Evolutionary conservation across 2,888 invertebrate genomes (phyloP).

Genomic region (Meiosimyza platycephala): DNA sequence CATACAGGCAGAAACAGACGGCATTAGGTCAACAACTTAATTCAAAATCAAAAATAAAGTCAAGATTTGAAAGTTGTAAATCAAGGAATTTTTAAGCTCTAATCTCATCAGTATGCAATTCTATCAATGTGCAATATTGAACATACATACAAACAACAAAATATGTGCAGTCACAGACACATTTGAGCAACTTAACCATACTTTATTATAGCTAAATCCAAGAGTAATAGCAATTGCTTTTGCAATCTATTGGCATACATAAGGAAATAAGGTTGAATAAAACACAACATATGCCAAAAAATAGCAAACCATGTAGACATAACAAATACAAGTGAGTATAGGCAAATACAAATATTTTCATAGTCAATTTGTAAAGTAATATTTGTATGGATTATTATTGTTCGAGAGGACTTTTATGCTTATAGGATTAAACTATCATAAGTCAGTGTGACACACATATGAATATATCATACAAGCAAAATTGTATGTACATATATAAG

Average conservation of each 20-base stretch:
- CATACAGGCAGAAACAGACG: no score
- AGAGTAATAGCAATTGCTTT: constrained; percentile 2
- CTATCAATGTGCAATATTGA: no score
- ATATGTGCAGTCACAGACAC: no score
- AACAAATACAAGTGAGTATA: not conserved
- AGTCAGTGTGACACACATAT: constrained; percentile 12
- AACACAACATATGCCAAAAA: not conserved
- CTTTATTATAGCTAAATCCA: constrained; percentile 12
- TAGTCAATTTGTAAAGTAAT: constrained; percentile 6
- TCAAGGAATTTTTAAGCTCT: no score
- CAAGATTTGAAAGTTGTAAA: no score
- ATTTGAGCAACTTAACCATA: constrained; percentile 13
- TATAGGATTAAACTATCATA: constrained; percentile 27
- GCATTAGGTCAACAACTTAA: no score
- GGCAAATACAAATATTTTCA: not conserved
- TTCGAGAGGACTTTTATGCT: constrained; percentile 21
- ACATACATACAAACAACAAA: no score
- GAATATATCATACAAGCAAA: not conserved
- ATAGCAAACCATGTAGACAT: not conserved
- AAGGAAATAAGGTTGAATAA: not conserved
- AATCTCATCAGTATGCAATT: no score
- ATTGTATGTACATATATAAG: no score
- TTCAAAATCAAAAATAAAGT: no score
- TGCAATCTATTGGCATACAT: no score
- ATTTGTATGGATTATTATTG: constrained; percentile 24